Evolutionary conservation across 2,888 invertebrate species (phyloP).

Genomic region (Sturmia bella): DNA sequence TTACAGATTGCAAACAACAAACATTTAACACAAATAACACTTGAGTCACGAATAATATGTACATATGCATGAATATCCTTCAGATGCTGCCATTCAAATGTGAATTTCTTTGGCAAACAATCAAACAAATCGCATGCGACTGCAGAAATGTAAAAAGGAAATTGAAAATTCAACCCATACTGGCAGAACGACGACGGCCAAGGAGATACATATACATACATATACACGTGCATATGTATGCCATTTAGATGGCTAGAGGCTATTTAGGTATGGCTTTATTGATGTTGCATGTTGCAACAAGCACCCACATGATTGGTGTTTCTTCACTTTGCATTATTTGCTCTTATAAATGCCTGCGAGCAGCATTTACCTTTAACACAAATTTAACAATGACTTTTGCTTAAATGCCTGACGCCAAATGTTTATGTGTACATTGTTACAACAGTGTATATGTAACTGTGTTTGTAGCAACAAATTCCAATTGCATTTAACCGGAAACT

Average conservation of each 20-base stretch:
- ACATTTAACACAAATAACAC: constrained; percentile 55
- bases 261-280: constrained; percentile 39
- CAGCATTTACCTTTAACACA: constrained; percentile 37
- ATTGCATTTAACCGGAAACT: constrained; percentile 43
- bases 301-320: constrained; percentile 28
- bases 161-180: constrained; percentile 33
- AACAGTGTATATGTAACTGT: neutral
- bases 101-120: constrained; percentile 28
- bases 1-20: constrained; percentile 19
- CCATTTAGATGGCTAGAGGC: constrained; percentile 29
- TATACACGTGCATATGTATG: neutral
- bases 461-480: constrained; percentile 7
- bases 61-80: no score
- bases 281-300: constrained; percentile 33
- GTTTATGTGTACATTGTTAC: neutral
- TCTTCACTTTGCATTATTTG: constrained; percentile 28
- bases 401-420: neutral
- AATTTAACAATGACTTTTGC: constrained; percentile 25
- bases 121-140: constrained; percentile 38
- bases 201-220: neutral
- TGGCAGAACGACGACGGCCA: constrained; percentile 12
- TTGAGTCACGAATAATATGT: constrained; percentile 13
- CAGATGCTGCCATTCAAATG: neutral
- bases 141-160: constrained; percentile 30
- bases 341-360: constrained; percentile 19